A percentile compares a stretch with the other conserved stretches of the same genome.
These are phyloP conservation scores for Sebastes umbrosus DNA, from an alignment of 2,797 vertebrate genomes.

Conservation along the genomic window DNA sequence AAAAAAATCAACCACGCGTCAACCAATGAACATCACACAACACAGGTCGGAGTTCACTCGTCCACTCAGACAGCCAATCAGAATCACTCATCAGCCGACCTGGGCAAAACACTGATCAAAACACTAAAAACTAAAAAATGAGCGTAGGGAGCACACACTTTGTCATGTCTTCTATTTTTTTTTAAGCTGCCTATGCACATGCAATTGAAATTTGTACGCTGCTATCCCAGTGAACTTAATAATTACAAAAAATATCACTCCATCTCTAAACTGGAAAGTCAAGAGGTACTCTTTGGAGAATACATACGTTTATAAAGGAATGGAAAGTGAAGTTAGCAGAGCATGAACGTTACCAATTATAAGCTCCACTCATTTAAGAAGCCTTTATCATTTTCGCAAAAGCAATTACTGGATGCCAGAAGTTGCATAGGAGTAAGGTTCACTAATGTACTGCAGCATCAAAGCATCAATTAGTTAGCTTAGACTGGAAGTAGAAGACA, in stretches of 20 bases:
- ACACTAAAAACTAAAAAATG: not conserved
- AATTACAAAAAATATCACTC: not conserved
- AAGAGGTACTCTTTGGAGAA: not conserved
- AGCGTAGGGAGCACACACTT: not conserved
- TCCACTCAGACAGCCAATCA: slow-evolving; percentile 41
- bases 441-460: not conserved
- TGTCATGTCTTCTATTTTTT: slow-evolving; percentile 10
- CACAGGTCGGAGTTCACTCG: slow-evolving; percentile 38
- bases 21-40: slow-evolving; percentile 18
- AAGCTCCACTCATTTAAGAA: not conserved
- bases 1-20: not conserved
- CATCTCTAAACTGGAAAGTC: not conserved
- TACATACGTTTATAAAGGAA: not conserved
- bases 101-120: slow-evolving; percentile 43
- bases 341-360: not conserved
- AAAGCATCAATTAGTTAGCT: not conserved
- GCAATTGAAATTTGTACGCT: not conserved
- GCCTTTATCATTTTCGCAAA: not conserved
- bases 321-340: not conserved
- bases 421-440: not conserved
- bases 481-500: slow-evolving; percentile 4
- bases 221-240: not conserved
- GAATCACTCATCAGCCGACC: slow-evolving; percentile 39
- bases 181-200: not conserved
- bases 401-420: not conserved